These are phyloP conservation scores for Cryptotermes secundus DNA, from an alignment of 1,140 invertebrate species.

Conservation along the genomic window DNA sequence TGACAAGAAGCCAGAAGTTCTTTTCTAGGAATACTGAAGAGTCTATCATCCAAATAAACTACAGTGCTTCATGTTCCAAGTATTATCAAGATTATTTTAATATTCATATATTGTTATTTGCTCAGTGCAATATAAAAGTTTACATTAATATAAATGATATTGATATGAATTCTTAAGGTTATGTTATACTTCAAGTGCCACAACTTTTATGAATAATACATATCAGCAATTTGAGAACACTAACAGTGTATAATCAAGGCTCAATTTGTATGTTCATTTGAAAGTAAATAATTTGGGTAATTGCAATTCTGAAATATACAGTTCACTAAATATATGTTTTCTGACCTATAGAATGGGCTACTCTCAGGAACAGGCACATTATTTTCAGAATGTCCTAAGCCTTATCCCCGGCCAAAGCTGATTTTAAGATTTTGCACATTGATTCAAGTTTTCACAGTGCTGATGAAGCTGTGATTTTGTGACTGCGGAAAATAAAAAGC, in stretches of 20 bases:
- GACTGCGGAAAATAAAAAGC: too few relatives aligned
- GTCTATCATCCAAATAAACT: not conserved
- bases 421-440: too few relatives aligned
- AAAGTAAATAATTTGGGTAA: too few relatives aligned
- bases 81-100: not conserved
- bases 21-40: not conserved
- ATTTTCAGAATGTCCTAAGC: too few relatives aligned
- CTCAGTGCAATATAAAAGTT: conserved; percentile 1
- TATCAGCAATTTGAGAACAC: not conserved
- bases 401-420: too few relatives aligned
- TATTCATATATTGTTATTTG: not conserved
- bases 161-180: not conserved
- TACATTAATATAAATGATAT: not conserved
- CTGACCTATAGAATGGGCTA: too few relatives aligned
- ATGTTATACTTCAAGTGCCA: too few relatives aligned
- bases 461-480: too few relatives aligned
- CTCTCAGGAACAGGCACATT: too few relatives aligned
- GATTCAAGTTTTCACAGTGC: too few relatives aligned
- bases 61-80: not conserved
- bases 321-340: too few relatives aligned
- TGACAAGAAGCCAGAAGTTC: not conserved
- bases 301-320: too few relatives aligned
- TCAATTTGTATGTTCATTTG: not conserved
- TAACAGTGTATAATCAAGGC: not conserved
- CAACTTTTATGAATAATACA: not conserved